Evolutionary conservation across 2,113 vertebrate species (phyloP).

Genomic region (Cryptotis parvus): DNA sequence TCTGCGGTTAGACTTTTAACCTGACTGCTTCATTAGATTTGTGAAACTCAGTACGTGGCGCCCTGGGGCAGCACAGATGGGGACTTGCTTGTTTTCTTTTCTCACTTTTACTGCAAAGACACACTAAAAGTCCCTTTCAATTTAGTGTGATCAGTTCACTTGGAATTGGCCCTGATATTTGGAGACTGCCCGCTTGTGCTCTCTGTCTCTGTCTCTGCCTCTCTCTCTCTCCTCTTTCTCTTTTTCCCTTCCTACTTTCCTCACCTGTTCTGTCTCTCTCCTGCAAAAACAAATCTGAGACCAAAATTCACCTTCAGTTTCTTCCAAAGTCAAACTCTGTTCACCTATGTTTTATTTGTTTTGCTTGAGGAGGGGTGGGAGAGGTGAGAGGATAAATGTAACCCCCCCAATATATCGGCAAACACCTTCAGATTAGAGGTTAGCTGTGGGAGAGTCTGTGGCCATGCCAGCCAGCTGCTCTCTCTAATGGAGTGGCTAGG

Average conservation of each 20-base stretch:
- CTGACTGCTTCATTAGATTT: constrained; percentile 88
- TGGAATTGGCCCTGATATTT: constrained; percentile 83
- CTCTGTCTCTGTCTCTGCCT: constrained; percentile 34
- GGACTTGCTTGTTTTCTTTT: constrained; percentile 87
- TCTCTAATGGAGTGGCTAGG: constrained; percentile 77
- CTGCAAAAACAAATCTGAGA: constrained; percentile 33
- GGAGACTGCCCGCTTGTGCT: constrained; percentile 77
- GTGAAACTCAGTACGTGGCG: constrained; percentile 84
- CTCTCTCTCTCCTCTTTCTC: constrained; percentile 25
- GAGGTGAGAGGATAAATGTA: constrained; percentile 79
- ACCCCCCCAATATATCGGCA: constrained; percentile 69
- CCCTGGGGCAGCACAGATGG: constrained; percentile 90
- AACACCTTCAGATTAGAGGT: constrained; percentile 83
- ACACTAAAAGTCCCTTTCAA: constrained; percentile 85
- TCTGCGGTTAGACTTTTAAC: constrained; percentile 85
- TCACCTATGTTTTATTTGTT: constrained; percentile 73
- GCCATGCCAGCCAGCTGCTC: constrained; percentile 76
- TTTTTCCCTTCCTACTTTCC: constrained; percentile 52
- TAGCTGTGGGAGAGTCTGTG: constrained; percentile 80
- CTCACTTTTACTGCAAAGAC: constrained; percentile 85
- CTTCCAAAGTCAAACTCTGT: constrained; percentile 59
- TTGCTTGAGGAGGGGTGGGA: constrained; percentile 39
- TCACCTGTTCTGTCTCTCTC: constrained; percentile 45
- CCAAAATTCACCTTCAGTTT: constrained; percentile 68
- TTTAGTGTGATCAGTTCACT: constrained; percentile 86